Evolutionary conservation across 1,140 invertebrate species (phyloP), one percentile per base, ranked within the genome.

Genomic region (Caerostris darwini): DNA sequence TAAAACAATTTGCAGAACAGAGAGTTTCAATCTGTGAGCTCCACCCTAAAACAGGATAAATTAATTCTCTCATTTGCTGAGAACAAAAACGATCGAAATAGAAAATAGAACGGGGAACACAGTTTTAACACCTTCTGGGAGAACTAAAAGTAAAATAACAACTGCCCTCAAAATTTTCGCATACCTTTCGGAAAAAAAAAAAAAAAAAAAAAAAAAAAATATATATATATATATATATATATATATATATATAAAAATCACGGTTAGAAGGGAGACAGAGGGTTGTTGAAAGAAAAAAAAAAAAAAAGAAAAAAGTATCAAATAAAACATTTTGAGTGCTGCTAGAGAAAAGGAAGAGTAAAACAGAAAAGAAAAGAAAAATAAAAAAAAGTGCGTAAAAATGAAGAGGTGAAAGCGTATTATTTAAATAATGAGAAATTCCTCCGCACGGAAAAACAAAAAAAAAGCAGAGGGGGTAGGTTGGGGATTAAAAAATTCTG

Each of bases 341-440:
- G 34, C 34, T 34, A 34, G 34, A 34, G 34, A 34, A 34, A 34
- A 34, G 34, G 34, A 34, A 77, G 71, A 77, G 53, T 34, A 88
- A 59, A 64, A 88, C 64, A 64, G 34, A 59, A 50, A 54, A n/a
- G n/a, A n/a, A n/a, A n/a, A n/a, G n/a, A n/a, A n/a, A 69, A 69
- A 67, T 53, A 56, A n/a, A 88, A 61, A 88, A 88, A 88, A 64
- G 54, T 88, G 59, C 8, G 19, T 50, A 57, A 57, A 64, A 87
- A 59, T 56, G 88, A 57, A 90, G 90, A 59, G 19, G n/a, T 67
- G 90, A 92, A 92, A 92, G 81, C 83, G 90, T 92, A 92, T 92
- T 92, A 92, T 92, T 92, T 92, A 92, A 81, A 92, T 92, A 92
- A 92, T 92, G 90, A 92, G 90, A 92, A 92, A 92, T 92, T 92